Percentiles rank a stretch among this genome's conserved stretches.
Evolutionary conservation across 2,113 vertebrate genomes (phyloP).

Genomic region (Mugil cephalus): DNA sequence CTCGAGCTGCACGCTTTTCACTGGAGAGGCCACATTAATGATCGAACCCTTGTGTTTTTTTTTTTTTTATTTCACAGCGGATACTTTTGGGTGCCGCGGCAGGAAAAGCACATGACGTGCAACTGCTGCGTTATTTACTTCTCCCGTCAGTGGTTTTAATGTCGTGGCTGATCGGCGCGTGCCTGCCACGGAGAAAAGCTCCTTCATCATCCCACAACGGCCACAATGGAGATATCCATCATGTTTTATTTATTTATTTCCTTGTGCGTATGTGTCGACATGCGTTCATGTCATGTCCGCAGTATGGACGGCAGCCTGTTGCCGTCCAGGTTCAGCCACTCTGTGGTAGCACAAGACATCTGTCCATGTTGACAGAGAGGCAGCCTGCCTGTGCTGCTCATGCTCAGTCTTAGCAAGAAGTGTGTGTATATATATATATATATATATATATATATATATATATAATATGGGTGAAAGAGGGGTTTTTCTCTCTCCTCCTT

Average conservation of each 20-base stretch:
- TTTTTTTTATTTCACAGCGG: neutral
- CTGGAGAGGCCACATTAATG: neutral
- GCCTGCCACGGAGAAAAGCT: neutral
- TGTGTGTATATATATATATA: too few relatives aligned
- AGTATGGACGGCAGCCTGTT: slow-evolving; percentile 8
- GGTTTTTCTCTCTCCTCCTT: too few relatives aligned
- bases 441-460: too few relatives aligned
- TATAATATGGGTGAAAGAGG: too few relatives aligned
- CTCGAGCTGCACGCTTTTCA: slow-evolving; percentile 6
- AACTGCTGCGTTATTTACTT: neutral
- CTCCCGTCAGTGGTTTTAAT: too few relatives aligned
- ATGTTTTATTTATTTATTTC: too few relatives aligned
- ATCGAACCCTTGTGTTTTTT: slow-evolving; percentile 2
- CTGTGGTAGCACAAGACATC: neutral
- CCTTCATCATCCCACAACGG: neutral
- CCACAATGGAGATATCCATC: neutral
- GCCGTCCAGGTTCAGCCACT: slow-evolving; percentile 1
- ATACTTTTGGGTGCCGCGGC: neutral
- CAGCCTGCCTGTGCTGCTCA: neutral
- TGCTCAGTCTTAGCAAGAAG: slow-evolving; percentile 1
- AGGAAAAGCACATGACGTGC: neutral
- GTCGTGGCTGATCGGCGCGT: too few relatives aligned
- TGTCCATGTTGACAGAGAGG: neutral
- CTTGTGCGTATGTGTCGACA: slow-evolving; percentile 12
- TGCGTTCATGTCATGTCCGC: slow-evolving; percentile 8